These are phyloP conservation scores for Aplidium turbinatum DNA, from an alignment of 23 tunicate species.

Conservation along the genomic window DNA sequence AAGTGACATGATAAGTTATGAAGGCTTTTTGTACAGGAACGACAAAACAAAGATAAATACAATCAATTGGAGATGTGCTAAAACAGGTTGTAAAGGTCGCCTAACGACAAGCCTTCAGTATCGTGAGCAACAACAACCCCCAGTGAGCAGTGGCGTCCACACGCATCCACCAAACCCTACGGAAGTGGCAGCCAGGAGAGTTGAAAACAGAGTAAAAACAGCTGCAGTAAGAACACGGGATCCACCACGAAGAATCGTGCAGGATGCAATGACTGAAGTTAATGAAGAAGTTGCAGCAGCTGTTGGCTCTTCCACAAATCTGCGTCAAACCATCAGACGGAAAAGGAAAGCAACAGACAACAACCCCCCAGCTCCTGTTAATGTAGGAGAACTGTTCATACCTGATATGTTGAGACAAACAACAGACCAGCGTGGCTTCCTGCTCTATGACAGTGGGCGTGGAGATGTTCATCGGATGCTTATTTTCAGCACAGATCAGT, in stretches of 20 bases:
- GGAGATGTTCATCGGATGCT: too few species aligned
- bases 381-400: not conserved
- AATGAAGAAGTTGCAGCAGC: slow-evolving; percentile 17
- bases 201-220: slow-evolving; percentile 15
- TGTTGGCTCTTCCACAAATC: slow-evolving; percentile 3
- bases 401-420: slow-evolving; percentile 6
- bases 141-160: not conserved
- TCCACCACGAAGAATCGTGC: not conserved
- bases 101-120: not conserved
- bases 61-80: too few species aligned
- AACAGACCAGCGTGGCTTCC: slow-evolving; percentile 4
- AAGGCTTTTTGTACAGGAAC: slow-evolving; percentile 9
- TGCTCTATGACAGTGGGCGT: slow-evolving; percentile 12
- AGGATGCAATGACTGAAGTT: not conserved
- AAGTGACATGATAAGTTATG: not conserved
- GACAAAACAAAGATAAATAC: slow-evolving; percentile 1
- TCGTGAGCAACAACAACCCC: not conserved
- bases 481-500: too few species aligned
- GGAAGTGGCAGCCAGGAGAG: not conserved
- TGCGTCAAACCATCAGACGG: slow-evolving; percentile 2
- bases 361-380: not conserved
- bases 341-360: slow-evolving; percentile 1
- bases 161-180: slow-evolving; percentile 6
- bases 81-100: slow-evolving; percentile 5
- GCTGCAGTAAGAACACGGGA: slow-evolving; percentile 1